Percentiles rank a stretch among this genome's conserved stretches.
phyloP scores from a whole-genome alignment of 2,113 vertebrate genomes.

The Empidonax alnorum region DNA sequence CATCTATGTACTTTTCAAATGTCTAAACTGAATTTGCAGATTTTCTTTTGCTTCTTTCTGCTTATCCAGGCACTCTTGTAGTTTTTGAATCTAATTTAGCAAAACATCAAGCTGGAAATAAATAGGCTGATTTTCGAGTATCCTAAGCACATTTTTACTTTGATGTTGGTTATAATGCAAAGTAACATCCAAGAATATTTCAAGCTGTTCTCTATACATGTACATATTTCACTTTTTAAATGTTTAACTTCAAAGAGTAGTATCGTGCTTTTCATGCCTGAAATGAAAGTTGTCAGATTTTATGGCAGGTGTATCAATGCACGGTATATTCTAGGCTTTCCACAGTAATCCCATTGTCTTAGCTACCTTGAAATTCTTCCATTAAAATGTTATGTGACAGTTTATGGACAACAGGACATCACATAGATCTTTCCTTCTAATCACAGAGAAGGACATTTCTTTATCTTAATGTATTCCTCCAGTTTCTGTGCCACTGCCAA shows the following conservation, averaged over 20 bases:
- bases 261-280: background rate
- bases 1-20: background rate
- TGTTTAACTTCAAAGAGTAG: background rate
- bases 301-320: background rate
- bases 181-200: background rate
- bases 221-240: background rate
- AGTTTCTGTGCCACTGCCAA: background rate
- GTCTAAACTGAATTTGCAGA: background rate
- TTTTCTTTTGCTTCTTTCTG: constrained; percentile 20
- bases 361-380: background rate
- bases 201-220: background rate
- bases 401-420: background rate
- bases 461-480: background rate
- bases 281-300: background rate
- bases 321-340: background rate
- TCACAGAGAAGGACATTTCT: background rate
- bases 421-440: background rate
- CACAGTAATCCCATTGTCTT: background rate
- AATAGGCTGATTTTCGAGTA: background rate
- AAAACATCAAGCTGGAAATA: constrained; percentile 4
- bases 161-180: background rate
- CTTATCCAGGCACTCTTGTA: constrained; percentile 2
- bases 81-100: background rate
- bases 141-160: background rate
- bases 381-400: background rate